Conservation (phyloP, 2,797 vertebrate species). For the Pantherophis vulpinus region DNA sequence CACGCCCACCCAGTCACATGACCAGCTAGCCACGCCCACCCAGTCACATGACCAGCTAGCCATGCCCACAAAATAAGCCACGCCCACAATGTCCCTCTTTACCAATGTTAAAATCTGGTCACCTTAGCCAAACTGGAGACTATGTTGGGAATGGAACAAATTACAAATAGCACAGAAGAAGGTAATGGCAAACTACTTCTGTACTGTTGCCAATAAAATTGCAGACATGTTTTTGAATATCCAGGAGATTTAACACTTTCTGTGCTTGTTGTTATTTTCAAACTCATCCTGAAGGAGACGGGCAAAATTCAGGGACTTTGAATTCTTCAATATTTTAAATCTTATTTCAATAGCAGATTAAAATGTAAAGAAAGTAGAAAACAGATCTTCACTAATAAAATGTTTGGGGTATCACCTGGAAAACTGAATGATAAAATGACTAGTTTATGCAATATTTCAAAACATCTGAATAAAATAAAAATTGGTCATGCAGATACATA, state of each 20-base stretch:
- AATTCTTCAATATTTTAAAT: background rate
- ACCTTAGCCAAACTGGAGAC: background rate
- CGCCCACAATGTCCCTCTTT: too few relatives aligned
- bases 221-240: background rate
- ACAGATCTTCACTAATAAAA: background rate
- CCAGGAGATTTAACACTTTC: background rate
- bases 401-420: background rate
- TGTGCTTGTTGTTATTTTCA: background rate
- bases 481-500: background rate
- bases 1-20: too few relatives aligned
- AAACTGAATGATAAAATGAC: slow-evolving; percentile 7
- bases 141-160: background rate
- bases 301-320: background rate
- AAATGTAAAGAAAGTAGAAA: background rate
- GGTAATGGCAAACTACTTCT: background rate
- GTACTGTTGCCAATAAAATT: background rate
- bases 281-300: background rate
- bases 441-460: slow-evolving; percentile 22
- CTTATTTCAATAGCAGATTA: background rate
- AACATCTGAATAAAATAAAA: background rate
- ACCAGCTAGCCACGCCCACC: too few relatives aligned
- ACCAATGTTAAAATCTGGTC: too few relatives aligned
- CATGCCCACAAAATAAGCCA: too few relatives aligned
- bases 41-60: too few relatives aligned
- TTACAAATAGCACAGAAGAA: background rate